These are phyloP conservation scores for Heliocidaris tuberculata DNA, from an alignment of 35 echinoderm and acorn worm genomes.

Conservation along the genomic window DNA sequence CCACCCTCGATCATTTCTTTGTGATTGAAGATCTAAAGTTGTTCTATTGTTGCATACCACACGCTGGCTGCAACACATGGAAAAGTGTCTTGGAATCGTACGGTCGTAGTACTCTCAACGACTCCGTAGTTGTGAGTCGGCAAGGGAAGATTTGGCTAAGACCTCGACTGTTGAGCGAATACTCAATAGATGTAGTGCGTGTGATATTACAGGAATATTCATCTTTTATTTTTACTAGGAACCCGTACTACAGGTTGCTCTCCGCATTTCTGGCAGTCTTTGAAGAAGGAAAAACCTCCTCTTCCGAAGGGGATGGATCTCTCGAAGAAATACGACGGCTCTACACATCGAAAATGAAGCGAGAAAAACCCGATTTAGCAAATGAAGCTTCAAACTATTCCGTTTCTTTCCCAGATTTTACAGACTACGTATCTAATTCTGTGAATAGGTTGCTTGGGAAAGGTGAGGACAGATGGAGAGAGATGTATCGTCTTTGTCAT, in stretches of 20 bases:
- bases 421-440: neutral
- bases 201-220: neutral
- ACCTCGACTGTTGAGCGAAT: neutral
- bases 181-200: neutral
- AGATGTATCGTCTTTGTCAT: constrained; percentile 15
- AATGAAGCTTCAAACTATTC: neutral
- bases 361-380: neutral
- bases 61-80: neutral
- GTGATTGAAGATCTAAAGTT: neutral
- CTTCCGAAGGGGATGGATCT: neutral
- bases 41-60: constrained; percentile 37
- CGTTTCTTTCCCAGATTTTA: constrained; percentile 6
- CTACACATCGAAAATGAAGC: neutral
- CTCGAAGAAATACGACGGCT: neutral
- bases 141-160: neutral
- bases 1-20: constrained; percentile 24
- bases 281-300: neutral
- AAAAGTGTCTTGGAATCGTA: neutral
- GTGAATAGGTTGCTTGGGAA: neutral
- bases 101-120: neutral
- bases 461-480: constrained; percentile 28
- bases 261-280: neutral
- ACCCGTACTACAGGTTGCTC: neutral
- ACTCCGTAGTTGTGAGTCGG: neutral
- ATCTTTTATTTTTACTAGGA: neutral